Conservation (phyloP, 2,797 vertebrate species). For the Synanceia verrucosa region DNA sequence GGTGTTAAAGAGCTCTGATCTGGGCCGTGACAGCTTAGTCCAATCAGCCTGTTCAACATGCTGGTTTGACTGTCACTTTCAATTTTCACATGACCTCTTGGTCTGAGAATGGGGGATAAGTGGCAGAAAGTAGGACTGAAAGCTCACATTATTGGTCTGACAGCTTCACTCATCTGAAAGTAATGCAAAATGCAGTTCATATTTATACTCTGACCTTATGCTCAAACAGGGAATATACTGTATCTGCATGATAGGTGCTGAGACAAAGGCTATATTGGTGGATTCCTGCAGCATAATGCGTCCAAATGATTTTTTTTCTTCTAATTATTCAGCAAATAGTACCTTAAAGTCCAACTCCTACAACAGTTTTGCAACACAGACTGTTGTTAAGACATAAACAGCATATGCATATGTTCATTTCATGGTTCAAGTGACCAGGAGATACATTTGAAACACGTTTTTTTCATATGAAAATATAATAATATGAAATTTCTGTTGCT, state of each 20-base stretch:
- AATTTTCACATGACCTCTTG: constrained; percentile 97
- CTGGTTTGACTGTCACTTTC: constrained; percentile 96
- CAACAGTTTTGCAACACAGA: constrained; percentile 22
- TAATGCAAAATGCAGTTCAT: constrained; percentile 99
- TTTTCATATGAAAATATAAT: constrained; percentile 3
- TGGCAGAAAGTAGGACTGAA: constrained; percentile 96
- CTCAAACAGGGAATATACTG: constrained; percentile 84
- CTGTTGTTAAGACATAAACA: constrained; percentile 20
- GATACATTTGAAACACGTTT: constrained; percentile 37
- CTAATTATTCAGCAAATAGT: constrained; percentile 85
- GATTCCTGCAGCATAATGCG: constrained; percentile 83
- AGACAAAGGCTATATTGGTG: constrained; percentile 56
- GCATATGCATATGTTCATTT: constrained; percentile 38
- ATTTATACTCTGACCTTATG: constrained; percentile 95
- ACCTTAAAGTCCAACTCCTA: constrained; percentile 71
- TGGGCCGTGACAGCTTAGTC: constrained; percentile 83
- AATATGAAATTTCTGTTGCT: background rate
- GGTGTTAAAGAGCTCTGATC: constrained; percentile 87
- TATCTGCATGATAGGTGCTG: constrained; percentile 85
- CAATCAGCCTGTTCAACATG: constrained; percentile 95
- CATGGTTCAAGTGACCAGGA: constrained; percentile 30
- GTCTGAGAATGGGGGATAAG: constrained; percentile 94
- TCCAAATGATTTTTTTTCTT: constrained; percentile 79
- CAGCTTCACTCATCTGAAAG: constrained; percentile 99
- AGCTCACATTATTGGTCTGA: constrained; percentile 97